Percentiles rank a stretch among this genome's conserved stretches.
Conservation (phyloP, 1,140 invertebrate species). For the Pseudomyrmex gracilis region DNA sequence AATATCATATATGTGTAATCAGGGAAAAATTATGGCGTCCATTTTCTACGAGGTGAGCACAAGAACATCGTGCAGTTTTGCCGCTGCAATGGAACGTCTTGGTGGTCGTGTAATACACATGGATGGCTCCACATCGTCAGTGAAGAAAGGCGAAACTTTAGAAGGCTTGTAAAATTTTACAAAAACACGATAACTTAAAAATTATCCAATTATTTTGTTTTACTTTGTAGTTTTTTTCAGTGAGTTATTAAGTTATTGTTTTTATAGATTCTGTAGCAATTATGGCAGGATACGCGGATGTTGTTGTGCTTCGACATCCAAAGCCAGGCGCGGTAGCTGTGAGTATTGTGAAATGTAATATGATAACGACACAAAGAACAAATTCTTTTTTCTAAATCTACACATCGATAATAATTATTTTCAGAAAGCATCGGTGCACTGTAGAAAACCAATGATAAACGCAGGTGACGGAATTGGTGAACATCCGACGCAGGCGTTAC, state of each 20-base stretch:
- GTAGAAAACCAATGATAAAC: constrained; percentile 97
- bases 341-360: constrained; percentile 81
- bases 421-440: constrained; percentile 92
- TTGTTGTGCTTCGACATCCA: constrained; percentile 97
- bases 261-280: constrained; percentile 91
- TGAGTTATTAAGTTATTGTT: constrained; percentile 29
- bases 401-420: constrained; percentile 18
- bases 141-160: constrained; percentile 98
- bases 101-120: constrained; percentile 96
- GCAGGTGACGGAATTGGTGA: constrained; percentile 99
- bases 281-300: constrained; percentile 95
- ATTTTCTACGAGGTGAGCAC: constrained; percentile 99
- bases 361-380: not conserved
- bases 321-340: constrained; percentile 95
- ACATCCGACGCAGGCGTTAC: constrained; percentile 98
- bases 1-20: constrained; percentile 11
- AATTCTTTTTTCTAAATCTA: constrained; percentile 6
- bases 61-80: constrained; percentile 97
- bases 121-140: constrained; percentile 95
- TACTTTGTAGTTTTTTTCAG: not conserved
- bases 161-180: constrained; percentile 87
- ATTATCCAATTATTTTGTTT: not conserved
- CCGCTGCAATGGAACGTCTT: constrained; percentile 97
- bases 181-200: not conserved
- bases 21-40: constrained; percentile 97